Evolutionary conservation across 2,888 invertebrate species (phyloP), one percentile per base, ranked within the genome.

Genomic region (Strigamia crassipes): DNA sequence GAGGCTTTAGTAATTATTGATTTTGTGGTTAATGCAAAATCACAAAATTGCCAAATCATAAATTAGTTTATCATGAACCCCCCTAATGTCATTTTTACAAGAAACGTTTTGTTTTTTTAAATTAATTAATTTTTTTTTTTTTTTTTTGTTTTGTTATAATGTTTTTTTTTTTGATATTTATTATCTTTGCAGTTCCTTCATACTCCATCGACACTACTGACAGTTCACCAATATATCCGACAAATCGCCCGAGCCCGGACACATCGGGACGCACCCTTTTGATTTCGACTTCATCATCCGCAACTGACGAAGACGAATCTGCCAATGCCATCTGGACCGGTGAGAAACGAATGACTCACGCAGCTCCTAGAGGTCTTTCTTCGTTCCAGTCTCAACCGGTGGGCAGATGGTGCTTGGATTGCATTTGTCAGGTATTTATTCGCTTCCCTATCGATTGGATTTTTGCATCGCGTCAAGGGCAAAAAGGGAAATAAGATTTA

Each of bases 391-490:
- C 46, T 15, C 46, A 66, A 66, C 61, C 61, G 21, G 61, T 79
- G 46, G 79, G 42, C 46, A 79, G 79, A 79, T 79, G 79, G 79
- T 79, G 79, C 79, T 41, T 79, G 79, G 79, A 79, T 42, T 79
- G 79, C 79, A 79, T 79, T 79, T 79, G 79, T 42, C 79, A 79
- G 42, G 79, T 79, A 79, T 42, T 78, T 78, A 38, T 31, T 78
- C 41, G 6, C 41, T 31, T 31, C 23, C 13, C 0, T 78, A 78
- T 38, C 41, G 78, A 78, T 78, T 78, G 79, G 8, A 46, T 21
- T 79, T 42, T 79, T 79, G 21, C 21, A n/a, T 18, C 21, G 12
- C 18, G 23, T 41, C 18, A 42, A 41, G 79, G 21, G 46, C 18
- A 15, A 41, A 18, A 41, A 79, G 9, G n/a, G 18, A 38, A 46